These are phyloP conservation scores for Peromyscus melanophrys DNA, from an alignment of 2,797 vertebrate species.

Conservation along the genomic window DNA sequence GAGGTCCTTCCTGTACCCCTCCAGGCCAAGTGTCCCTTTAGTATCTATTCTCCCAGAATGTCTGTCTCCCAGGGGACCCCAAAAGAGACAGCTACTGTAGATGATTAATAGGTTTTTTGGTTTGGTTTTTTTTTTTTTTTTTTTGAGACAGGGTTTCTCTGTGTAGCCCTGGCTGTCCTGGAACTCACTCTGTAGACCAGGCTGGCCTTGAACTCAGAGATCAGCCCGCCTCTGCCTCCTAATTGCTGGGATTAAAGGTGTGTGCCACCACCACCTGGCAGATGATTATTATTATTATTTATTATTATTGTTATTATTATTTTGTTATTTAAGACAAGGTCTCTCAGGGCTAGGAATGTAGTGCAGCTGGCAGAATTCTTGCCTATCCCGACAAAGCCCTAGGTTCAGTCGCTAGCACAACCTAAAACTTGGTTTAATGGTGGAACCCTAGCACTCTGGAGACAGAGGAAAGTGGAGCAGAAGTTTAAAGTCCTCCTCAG, in stretches of 20 bases:
- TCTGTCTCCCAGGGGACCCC: not conserved
- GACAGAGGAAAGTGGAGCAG: not conserved
- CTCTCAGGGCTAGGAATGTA: not conserved
- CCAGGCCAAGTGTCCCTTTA: not conserved
- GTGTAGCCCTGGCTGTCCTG: not conserved
- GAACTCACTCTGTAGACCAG: not conserved
- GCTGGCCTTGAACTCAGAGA: not conserved
- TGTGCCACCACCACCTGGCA: not conserved
- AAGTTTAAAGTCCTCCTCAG: not conserved
- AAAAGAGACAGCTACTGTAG: not conserved
- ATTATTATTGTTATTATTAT: too few species aligned
- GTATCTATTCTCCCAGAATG: accelerated
- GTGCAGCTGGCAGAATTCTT: not conserved
- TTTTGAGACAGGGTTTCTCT: not conserved
- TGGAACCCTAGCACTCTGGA: not conserved
- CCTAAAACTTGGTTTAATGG: not conserved
- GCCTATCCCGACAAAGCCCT: not conserved
- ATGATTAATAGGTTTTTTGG: not conserved
- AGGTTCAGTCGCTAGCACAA: not conserved
- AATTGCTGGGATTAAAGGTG: not conserved
- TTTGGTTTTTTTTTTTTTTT: too few species aligned
- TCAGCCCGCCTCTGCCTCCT: not conserved
- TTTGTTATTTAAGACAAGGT: not conserved
- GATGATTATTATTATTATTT: too few species aligned
- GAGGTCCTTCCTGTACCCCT: not conserved